phyloP scores from a whole-genome alignment of 2,113 vertebrate genomes.

The Rhea americana region DNA sequence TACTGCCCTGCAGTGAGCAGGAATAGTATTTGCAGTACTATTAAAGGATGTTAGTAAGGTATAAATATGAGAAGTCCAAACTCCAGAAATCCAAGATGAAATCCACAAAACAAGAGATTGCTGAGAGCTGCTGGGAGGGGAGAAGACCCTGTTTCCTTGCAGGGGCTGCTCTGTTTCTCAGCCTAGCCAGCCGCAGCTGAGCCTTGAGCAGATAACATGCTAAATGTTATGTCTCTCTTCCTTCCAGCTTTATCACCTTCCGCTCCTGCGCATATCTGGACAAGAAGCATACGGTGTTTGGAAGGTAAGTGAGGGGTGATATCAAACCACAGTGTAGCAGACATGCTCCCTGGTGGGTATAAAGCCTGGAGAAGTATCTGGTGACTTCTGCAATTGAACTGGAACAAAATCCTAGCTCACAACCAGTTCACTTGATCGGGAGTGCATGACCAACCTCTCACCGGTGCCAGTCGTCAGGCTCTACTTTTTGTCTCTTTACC shows the following conservation, averaged over 20 bases:
- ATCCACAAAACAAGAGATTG: background rate
- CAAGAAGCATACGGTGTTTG: conserved; percentile 95
- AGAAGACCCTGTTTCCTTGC: background rate
- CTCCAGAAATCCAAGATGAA: background rate
- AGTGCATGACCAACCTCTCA: background rate
- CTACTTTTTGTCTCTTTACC: background rate
- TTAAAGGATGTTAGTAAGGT: background rate
- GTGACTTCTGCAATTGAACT: background rate
- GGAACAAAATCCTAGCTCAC: background rate
- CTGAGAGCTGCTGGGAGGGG: background rate
- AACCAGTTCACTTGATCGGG: background rate
- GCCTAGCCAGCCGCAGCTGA: background rate
- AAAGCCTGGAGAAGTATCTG: background rate
- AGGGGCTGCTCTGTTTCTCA: background rate
- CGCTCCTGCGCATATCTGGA: conserved; percentile 94
- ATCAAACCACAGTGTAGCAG: background rate
- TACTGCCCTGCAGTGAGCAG: background rate
- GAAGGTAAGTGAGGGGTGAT: conserved; percentile 80
- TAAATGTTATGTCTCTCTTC: background rate
- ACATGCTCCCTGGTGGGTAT: background rate
- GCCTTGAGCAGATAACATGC: background rate
- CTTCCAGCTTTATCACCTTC: conserved; percentile 94
- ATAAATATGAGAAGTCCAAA: background rate
- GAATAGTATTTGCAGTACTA: background rate
- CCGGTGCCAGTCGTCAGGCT: background rate